A percentile compares a stretch with the other conserved stretches of the same genome.
These are phyloP conservation scores for Megaceryle alcyon DNA, from an alignment of 2,797 vertebrate genomes.

Conservation along the genomic window DNA sequence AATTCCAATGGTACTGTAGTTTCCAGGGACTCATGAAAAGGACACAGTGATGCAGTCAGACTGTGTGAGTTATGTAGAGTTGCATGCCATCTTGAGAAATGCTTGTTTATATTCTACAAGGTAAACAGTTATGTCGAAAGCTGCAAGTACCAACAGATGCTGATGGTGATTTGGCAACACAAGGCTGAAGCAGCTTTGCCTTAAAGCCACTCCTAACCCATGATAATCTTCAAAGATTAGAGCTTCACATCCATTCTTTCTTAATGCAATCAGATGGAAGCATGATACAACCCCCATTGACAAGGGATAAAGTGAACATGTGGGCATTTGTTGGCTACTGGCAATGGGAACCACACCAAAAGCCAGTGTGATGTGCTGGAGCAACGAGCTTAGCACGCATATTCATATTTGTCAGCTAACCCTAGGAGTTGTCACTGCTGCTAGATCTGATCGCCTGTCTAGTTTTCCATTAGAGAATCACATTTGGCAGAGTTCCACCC, in stretches of 20 bases:
- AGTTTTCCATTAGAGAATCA: neutral
- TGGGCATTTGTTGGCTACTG: neutral
- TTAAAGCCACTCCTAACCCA: neutral
- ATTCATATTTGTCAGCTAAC: neutral
- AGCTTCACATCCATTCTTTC: neutral
- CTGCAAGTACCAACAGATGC: neutral
- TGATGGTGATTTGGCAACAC: neutral
- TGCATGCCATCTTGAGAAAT: neutral
- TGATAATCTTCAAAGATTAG: neutral
- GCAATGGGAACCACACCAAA: neutral
- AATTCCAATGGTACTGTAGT: neutral
- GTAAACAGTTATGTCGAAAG: neutral
- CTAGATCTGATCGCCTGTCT: neutral
- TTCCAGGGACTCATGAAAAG: neutral
- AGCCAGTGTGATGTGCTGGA: rapidly evolving
- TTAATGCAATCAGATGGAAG: neutral
- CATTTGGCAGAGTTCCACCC: neutral
- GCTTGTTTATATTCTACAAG: neutral
- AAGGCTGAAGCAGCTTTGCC: neutral
- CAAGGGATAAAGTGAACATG: neutral
- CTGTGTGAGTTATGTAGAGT: neutral
- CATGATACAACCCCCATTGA: neutral
- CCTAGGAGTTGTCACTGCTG: neutral
- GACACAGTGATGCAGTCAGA: neutral
- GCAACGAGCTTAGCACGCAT: neutral